Conservation (phyloP, 1,140 invertebrate genomes). For the Diorhabda elongata region DNA sequence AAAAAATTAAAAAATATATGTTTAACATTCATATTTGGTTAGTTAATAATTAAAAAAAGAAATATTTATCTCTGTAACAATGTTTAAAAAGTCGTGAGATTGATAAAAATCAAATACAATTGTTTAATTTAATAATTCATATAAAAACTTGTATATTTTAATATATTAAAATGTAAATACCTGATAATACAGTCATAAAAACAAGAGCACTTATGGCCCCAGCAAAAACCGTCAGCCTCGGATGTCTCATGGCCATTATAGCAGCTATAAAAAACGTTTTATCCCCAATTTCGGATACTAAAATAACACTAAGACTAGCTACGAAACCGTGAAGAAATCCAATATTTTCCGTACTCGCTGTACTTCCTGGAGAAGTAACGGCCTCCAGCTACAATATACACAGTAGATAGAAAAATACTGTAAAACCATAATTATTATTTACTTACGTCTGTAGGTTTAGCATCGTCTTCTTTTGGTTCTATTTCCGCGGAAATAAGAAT, state of each 20-base stretch:
- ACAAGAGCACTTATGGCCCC: conserved; percentile 90
- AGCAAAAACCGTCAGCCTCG: conserved; percentile 84
- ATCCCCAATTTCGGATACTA: conserved; percentile 97
- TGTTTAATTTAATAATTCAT: too few relatives aligned
- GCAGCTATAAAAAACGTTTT: conserved; percentile 99
- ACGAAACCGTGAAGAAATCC: conserved; percentile 93
- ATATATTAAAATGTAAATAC: conserved; percentile 46
- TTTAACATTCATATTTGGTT: too few relatives aligned
- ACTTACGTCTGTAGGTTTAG: conserved; percentile 16
- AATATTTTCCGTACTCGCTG: conserved; percentile 44
- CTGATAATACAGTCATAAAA: conserved; percentile 93
- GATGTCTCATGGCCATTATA: conserved; percentile 98
- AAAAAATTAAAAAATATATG: too few relatives aligned
- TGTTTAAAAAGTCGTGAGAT: too few relatives aligned
- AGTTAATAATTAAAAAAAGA: too few relatives aligned
- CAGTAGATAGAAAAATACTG: background rate
- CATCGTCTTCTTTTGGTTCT: conserved; percentile 16
- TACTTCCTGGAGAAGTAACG: background rate
- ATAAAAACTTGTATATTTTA: background rate
- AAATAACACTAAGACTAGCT: conserved; percentile 90
- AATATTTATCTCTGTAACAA: too few relatives aligned
- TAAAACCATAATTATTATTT: background rate
- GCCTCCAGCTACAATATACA: background rate
- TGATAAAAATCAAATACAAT: too few relatives aligned
- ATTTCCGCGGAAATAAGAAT: conserved; percentile 8